Percentiles rank a stretch among this genome's conserved stretches.
These are phyloP conservation scores for Enoplosus armatus DNA, from an alignment of 2,797 vertebrate genomes.

Conservation along the genomic window DNA sequence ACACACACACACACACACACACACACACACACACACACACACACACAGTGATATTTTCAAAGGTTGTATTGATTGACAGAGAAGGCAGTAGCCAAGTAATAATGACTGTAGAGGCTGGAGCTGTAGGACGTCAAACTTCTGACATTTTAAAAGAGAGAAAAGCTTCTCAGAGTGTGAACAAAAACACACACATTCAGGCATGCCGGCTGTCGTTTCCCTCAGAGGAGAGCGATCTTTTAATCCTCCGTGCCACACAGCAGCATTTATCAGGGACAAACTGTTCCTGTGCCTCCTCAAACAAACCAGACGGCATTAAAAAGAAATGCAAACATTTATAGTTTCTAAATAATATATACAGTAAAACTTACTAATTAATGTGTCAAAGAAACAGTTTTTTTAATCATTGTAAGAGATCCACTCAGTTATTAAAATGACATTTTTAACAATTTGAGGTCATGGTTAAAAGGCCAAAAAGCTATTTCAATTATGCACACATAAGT, in stretches of 20 bases:
- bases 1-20: no score
- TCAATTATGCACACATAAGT: slow-evolving; percentile 11
- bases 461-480: neutral
- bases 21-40: slow-evolving; percentile 13
- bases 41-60: slow-evolving; percentile 40
- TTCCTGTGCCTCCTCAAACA: neutral
- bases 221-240: neutral
- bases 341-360: neutral
- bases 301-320: neutral
- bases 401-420: neutral
- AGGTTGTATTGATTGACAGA: slow-evolving; percentile 60
- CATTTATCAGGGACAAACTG: slow-evolving; percentile 1
- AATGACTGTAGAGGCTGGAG: slow-evolving; percentile 27
- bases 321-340: neutral
- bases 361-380: neutral
- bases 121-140: slow-evolving; percentile 49
- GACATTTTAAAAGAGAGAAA: slow-evolving; percentile 68
- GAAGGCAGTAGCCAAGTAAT: slow-evolving; percentile 37
- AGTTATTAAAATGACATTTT: neutral
- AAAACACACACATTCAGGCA: slow-evolving; percentile 19
- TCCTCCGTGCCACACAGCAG: neutral
- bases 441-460: neutral
- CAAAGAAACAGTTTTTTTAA: neutral
- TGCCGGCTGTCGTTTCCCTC: slow-evolving; percentile 8
- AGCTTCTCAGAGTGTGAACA: slow-evolving; percentile 28